A percentile compares a stretch with the other conserved stretches of the same genome.
Conservation (phyloP, 1,140 invertebrate genomes). For the Pogonomyrmex barbatus region DNA sequence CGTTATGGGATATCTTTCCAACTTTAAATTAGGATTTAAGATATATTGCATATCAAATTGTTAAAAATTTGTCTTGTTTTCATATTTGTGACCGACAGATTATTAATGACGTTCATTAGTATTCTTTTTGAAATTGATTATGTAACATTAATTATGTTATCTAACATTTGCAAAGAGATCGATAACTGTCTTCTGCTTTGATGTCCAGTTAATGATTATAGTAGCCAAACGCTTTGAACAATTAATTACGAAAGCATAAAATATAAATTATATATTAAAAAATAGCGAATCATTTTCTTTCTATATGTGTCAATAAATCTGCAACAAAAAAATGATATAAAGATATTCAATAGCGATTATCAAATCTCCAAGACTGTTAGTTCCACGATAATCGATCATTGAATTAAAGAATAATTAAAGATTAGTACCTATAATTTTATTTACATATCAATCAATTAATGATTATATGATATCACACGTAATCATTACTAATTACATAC, state of each 20-base stretch:
- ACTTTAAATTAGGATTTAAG: background rate
- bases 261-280: slow-evolving; percentile 15
- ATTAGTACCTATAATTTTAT: background rate
- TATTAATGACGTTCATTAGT: background rate
- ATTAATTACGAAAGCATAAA: background rate
- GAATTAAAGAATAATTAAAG: background rate
- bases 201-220: background rate
- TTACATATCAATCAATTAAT: background rate
- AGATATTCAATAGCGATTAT: background rate
- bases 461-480: background rate
- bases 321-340: background rate
- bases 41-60: background rate
- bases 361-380: background rate
- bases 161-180: slow-evolving; percentile 19
- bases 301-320: background rate
- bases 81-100: background rate
- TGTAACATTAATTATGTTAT: slow-evolving; percentile 24
- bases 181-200: background rate
- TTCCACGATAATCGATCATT: background rate
- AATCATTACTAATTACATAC: background rate
- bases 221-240: slow-evolving; percentile 13
- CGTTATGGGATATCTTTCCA: background rate
- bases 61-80: background rate
- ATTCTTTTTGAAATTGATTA: slow-evolving; percentile 5
- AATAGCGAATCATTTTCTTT: background rate